Evolutionary conservation across 2,113 vertebrate species (phyloP), one percentile per base, ranked within the genome.

Genomic region (Larimichthys polyactis): DNA sequence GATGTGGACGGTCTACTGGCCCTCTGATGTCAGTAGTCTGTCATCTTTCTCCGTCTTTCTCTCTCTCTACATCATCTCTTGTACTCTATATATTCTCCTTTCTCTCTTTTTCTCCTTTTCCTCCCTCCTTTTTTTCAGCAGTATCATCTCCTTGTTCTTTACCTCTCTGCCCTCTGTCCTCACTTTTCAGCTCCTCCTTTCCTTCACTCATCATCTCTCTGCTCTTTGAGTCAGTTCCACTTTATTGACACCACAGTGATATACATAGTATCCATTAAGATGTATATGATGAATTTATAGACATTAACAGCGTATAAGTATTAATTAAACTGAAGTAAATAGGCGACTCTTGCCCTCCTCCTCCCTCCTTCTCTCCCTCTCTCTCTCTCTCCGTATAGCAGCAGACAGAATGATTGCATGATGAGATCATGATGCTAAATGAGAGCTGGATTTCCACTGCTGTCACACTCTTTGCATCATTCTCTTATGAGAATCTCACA

Each of bases 1-100:
- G 86, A 93, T 92, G 82, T 66, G 77, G 81, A 79, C 74, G 32
- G 84, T 84, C 78, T 85, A 82, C 82, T 87, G 87, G 81, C 70
- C 76, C 76, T 90, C 82, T 92, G 88, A 92, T 90, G 87, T 92
- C 90, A 93, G 84, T 89, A 79, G 80, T 90, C 79, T 91, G 90
- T 91, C 89, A 91, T 92, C 75, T 75, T 80, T 87, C 54, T 59
- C 54, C 62, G 9, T 72, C 68, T 67, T 12, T 86, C 32, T 63
- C 29, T 77, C 46, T 63, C 44, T 65, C 51, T 22, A 7, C 58
- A 64, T 83, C 36, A 32, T 79, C 44, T 76, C 49, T 78, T n/a
- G 64, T 71, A 52, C 60, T 73, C 59, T 63, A 20, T 22, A 16
- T 66, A 54, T 32, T 44, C 62, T 22, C 62, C 73, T 70, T 72